phyloP scores from a whole-genome alignment of 1,140 invertebrate species.

The Vanessa atalanta region DNA sequence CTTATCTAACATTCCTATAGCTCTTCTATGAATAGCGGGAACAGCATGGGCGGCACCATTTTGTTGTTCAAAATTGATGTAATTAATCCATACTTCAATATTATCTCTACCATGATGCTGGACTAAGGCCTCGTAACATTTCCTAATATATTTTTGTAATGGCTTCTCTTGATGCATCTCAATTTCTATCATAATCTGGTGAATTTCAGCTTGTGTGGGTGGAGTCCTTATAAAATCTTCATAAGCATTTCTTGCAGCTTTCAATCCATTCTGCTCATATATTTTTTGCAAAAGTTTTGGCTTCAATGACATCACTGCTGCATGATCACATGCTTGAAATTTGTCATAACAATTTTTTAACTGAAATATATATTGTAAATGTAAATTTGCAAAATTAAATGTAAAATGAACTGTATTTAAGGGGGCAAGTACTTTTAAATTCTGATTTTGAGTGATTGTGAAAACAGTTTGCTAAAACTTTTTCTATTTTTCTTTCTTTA shows the following conservation, averaged over 20 bases:
- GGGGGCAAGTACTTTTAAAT: no score
- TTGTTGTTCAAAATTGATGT: constrained; percentile 68
- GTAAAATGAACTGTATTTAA: not conserved
- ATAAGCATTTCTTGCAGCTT: constrained; percentile 67
- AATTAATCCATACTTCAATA: constrained; percentile 67
- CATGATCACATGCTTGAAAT: constrained; percentile 67
- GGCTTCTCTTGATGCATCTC: constrained; percentile 63
- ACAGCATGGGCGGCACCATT: constrained; percentile 54
- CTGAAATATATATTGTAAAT: constrained; percentile 52
- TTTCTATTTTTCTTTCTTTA: no score
- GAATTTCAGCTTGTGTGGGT: constrained; percentile 66
- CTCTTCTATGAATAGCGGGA: constrained; percentile 66
- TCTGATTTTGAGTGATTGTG: no score
- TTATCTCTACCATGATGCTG: constrained; percentile 65
- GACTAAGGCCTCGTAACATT: constrained; percentile 66
- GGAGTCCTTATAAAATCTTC: constrained; percentile 69
- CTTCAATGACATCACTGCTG: constrained; percentile 60
- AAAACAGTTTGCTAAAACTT: no score
- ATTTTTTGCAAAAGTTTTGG: constrained; percentile 71
- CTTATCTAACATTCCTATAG: constrained; percentile 63
- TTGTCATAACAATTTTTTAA: constrained; percentile 63
- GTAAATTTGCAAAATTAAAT: not conserved
- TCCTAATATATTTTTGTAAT: constrained; percentile 60
- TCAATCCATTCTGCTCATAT: constrained; percentile 66
- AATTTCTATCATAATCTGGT: constrained; percentile 67